Conservation (phyloP, 2,888 invertebrate species). For the Marronus borbonicus region DNA sequence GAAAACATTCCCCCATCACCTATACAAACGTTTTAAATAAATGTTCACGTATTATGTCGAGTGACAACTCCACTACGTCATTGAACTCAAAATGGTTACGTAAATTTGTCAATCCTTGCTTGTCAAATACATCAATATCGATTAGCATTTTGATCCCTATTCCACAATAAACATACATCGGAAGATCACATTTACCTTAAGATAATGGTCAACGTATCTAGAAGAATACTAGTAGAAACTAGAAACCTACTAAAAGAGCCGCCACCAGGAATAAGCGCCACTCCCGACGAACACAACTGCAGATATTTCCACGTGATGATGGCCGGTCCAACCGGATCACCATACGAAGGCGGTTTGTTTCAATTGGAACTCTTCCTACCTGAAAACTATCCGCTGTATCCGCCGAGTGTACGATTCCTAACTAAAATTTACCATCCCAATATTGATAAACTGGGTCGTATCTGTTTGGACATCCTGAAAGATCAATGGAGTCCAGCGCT, state of each 20-base stretch:
- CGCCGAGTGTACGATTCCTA: constrained; percentile 99
- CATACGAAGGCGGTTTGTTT: constrained; percentile 98
- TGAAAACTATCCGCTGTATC: constrained; percentile 99
- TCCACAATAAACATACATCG: too few relatives aligned
- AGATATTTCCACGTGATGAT: constrained; percentile 98
- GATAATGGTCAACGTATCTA: constrained; percentile 55
- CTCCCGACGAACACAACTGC: constrained; percentile 95
- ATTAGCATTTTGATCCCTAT: background rate
- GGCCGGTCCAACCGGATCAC: constrained; percentile 93
- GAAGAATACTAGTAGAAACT: constrained; percentile 94
- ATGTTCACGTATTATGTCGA: too few relatives aligned
- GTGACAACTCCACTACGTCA: background rate
- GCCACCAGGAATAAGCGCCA: constrained; percentile 97
- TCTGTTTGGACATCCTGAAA: constrained; percentile 99
- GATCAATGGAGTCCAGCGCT: constrained; percentile 99
- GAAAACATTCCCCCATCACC: too few relatives aligned
- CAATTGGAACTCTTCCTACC: constrained; percentile 98
- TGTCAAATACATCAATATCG: background rate
- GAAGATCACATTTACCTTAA: background rate
- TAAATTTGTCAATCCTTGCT: background rate
- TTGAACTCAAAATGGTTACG: constrained; percentile 1
- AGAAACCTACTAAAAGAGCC: constrained; percentile 97
- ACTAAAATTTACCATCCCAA: constrained; percentile 99
- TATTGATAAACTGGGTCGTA: constrained; percentile 99
- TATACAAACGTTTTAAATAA: too few relatives aligned